Evolutionary conservation across 2,888 invertebrate genomes (phyloP), one percentile per base, ranked within the genome.

Genomic region (Teleiodes luculella): DNA sequence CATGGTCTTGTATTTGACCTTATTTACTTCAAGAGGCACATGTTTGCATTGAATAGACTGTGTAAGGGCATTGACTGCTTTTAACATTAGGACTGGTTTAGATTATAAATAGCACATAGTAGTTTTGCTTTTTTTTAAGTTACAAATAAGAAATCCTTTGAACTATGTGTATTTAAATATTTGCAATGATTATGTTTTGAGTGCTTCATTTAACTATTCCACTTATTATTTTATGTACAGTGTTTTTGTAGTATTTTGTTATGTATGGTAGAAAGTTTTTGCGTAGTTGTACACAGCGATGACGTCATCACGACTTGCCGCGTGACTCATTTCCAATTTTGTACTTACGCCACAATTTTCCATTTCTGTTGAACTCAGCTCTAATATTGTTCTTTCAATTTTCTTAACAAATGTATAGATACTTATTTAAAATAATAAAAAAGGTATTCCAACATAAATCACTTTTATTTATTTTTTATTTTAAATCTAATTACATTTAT

Each of bases 11-110:
- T 11, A 10, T 36, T 20, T 37, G 50, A 50, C 37, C 28, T 39
- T 46, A 52, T 57, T 56, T 39, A 55, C 61, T 57, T 55, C 57
- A 57, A 54, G 36, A 5, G 56, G 57, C 46, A 57, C 66, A 63
- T 56, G 72, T 67, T 75, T 60, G 61, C 76, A 74, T 74, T 76
- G 72, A 68, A 67, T 56, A 35, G n/a, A 24, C 59, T 56, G 35
- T 49, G 61, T 51, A 61, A 61, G 60, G 63, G 39, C 53, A 47
- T 36, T 53, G 37, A 33, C 11, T 47, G 47, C 24, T 13, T 28
- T 6, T 33, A 33, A 33, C 28, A 28, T 43, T 43, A 24, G 28
- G 4, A 28, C 37, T 37, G 37, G 37, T 37, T 37, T 37, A 37
- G 8, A 33, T 33, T 33, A 30, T 28, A 14, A n/a, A 24, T 24